Conservation (phyloP, 1,140 invertebrate genomes). For the Solenopsis invicta region DNA sequence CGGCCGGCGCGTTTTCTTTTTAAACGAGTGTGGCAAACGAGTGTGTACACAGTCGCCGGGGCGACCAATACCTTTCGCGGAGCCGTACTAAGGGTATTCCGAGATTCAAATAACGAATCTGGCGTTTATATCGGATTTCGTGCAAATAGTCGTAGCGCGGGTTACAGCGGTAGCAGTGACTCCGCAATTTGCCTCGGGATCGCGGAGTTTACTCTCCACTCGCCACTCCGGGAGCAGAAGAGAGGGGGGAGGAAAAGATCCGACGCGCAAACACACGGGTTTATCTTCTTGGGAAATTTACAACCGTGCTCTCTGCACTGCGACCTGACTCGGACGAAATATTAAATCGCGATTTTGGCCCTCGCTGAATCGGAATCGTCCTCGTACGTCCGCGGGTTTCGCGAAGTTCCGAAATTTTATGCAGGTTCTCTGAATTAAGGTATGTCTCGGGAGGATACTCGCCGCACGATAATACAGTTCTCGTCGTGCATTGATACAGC, state of each 20-base stretch:
- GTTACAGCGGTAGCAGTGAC: conserved; percentile 29
- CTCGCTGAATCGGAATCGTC: neutral
- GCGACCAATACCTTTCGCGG: conserved; percentile 18
- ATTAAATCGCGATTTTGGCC: conserved; percentile 28
- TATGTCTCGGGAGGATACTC: neutral
- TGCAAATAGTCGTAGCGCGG: conserved; percentile 36
- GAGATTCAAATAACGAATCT: conserved; percentile 48
- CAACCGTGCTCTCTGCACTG: neutral
- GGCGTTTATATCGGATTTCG: conserved; percentile 60
- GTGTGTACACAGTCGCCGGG: conserved; percentile 39
- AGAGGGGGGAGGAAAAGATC: conserved; percentile 1
- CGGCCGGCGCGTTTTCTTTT: conserved; percentile 44
- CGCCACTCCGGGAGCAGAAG: neutral
- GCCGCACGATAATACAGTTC: neutral
- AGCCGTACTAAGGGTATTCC: neutral
- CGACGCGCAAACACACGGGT: conserved; percentile 25
- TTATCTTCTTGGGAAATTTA: conserved; percentile 47
- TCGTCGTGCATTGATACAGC: conserved; percentile 1
- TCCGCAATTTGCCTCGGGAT: conserved; percentile 58
- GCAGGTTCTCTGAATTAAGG: neutral
- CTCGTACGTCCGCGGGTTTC: neutral
- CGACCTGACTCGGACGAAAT: neutral
- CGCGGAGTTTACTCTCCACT: conserved; percentile 37
- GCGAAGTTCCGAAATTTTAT: conserved; percentile 22
- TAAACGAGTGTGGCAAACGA: conserved; percentile 52